These are phyloP conservation scores for Masnerella sp. DNA, from an alignment of 2,888 invertebrate species.

Conservation along the genomic window DNA sequence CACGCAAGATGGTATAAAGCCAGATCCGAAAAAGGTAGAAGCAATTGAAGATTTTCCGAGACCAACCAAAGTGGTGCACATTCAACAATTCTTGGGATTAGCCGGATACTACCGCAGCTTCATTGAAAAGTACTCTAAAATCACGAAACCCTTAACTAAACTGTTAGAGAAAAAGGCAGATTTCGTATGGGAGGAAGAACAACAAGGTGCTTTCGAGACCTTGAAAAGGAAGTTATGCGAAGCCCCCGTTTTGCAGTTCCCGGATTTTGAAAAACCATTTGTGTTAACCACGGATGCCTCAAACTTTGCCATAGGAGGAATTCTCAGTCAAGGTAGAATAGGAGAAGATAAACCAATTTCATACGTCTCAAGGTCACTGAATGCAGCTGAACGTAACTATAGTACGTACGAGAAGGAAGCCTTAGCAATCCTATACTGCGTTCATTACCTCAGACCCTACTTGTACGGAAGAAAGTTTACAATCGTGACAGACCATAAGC, in stretches of 20 bases:
- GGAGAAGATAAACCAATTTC: not conserved
- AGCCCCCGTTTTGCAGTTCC: too few species aligned
- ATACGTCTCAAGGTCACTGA: not conserved
- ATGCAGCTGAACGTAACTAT: not conserved
- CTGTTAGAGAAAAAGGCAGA: not conserved
- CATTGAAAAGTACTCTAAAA: not conserved
- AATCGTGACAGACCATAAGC: not conserved
- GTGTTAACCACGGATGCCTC: not conserved
- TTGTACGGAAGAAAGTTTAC: not conserved
- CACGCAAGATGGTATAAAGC: too few species aligned
- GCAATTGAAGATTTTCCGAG: not conserved
- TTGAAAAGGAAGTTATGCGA: not conserved
- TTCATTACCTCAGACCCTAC: not conserved
- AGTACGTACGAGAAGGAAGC: too few species aligned
- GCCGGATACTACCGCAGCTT: too few species aligned
- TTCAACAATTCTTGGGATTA: too few species aligned
- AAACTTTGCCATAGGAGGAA: not conserved
- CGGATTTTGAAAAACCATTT: not conserved
- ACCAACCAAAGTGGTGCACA: not conserved
- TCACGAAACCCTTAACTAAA: not conserved
- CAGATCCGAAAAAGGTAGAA: not conserved
- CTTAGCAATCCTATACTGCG: too few species aligned
- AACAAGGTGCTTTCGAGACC: not conserved
- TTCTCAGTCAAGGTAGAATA: too few species aligned
- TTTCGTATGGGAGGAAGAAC: not conserved